Evolutionary conservation across 2,113 vertebrate genomes (phyloP).

Genomic region (Geothlypis trichas): DNA sequence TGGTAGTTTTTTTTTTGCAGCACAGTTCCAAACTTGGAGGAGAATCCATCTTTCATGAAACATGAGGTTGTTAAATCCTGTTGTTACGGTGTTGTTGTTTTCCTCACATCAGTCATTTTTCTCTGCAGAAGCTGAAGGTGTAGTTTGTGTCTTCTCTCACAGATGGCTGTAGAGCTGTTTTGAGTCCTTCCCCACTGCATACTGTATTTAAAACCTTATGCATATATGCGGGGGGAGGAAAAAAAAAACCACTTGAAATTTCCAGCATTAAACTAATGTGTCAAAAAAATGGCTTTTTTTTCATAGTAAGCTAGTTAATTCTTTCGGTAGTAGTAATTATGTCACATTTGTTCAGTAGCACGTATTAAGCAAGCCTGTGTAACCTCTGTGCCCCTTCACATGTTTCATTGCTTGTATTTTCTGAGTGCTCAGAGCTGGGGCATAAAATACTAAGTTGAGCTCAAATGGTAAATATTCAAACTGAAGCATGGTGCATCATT

Average conservation of each 20-base stretch:
- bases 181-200: neutral
- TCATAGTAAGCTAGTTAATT: neutral
- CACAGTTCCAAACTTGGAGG: neutral
- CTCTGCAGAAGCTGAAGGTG: neutral
- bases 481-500: neutral
- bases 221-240: neutral
- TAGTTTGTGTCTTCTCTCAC: slow-evolving; percentile 1
- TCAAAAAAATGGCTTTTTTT: neutral
- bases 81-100: neutral
- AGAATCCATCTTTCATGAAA: neutral
- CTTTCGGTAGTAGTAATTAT: neutral
- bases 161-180: neutral
- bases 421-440: neutral
- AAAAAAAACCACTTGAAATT: neutral
- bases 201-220: slow-evolving; percentile 15
- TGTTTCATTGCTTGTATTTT: neutral
- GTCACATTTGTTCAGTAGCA: neutral
- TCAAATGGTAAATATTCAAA: neutral
- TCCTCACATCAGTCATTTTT: slow-evolving; percentile 9
- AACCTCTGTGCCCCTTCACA: neutral
- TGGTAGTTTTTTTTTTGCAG: neutral
- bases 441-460: neutral
- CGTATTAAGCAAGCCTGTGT: neutral
- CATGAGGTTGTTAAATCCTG: neutral
- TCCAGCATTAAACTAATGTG: neutral